A percentile compares a stretch with the other conserved stretches of the same genome.
Evolutionary conservation across 2,888 invertebrate species (phyloP).

Genomic region (Drosophila nr. perissopoda): DNA sequence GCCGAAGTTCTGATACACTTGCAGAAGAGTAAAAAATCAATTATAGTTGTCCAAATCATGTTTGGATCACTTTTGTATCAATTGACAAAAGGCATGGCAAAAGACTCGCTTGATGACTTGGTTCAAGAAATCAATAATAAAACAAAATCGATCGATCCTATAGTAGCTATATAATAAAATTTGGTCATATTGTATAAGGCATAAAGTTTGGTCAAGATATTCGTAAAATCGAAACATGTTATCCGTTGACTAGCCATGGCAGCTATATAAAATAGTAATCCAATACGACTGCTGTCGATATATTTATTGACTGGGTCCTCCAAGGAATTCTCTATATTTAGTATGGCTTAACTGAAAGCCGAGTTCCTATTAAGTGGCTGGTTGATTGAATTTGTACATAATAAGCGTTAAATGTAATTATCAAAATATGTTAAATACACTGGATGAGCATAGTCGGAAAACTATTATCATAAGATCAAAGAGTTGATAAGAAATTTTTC

Average conservation of each 20-base stretch:
- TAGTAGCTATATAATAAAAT: not conserved
- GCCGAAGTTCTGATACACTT: conserved; percentile 7
- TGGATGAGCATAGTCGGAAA: not conserved
- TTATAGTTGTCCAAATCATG: not conserved
- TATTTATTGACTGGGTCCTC: not conserved
- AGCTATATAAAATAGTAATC: not conserved
- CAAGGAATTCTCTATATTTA: not conserved
- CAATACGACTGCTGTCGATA: not conserved
- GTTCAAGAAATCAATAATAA: not conserved
- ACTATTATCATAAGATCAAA: not conserved
- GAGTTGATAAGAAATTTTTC: not conserved
- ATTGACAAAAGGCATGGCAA: conserved; percentile 1
- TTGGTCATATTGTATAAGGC: conserved; percentile 17
- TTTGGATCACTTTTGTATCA: not conserved
- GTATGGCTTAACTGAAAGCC: not conserved
- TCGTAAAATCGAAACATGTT: not conserved
- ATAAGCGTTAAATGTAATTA: not conserved
- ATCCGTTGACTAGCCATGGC: not conserved
- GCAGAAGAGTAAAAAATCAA: conserved; percentile 3
- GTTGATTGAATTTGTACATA: not conserved
- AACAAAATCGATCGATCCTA: not conserved
- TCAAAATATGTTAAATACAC: not conserved
- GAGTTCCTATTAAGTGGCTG: not conserved
- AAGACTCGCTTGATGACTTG: not conserved
- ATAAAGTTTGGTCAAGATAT: conserved; percentile 14